These are phyloP conservation scores for Tricholaema leucomelas DNA, from an alignment of 2,113 vertebrate species.

Conservation along the genomic window DNA sequence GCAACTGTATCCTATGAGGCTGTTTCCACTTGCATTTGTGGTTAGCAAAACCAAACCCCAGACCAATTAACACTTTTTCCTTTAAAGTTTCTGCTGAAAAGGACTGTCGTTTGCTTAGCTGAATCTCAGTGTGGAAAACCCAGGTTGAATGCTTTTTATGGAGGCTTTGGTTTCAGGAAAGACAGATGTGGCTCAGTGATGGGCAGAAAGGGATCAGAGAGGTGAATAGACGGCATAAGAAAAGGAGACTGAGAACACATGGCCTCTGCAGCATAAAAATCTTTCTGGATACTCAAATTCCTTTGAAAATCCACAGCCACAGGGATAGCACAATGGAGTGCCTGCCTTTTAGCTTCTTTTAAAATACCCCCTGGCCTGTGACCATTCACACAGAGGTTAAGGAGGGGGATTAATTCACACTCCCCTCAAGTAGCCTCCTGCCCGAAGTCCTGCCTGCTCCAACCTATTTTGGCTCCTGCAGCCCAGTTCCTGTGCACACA, in stretches of 20 bases:
- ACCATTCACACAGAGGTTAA: neutral
- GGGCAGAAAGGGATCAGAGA: neutral
- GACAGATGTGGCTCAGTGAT: neutral
- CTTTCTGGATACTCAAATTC: neutral
- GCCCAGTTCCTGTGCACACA: neutral
- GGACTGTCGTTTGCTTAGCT: neutral
- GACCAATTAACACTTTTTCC: neutral
- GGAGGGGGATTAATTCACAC: neutral
- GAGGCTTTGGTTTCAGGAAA: neutral
- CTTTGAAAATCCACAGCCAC: conserved; percentile 13
- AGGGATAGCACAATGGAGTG: neutral
- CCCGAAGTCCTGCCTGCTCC: neutral
- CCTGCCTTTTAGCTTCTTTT: neutral
- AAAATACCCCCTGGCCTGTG: neutral
- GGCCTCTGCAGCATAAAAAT: neutral
- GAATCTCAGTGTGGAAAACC: neutral
- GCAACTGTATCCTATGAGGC: conserved; percentile 24
- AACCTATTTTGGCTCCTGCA: neutral
- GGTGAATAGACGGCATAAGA: neutral
- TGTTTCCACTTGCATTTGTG: conserved; percentile 56
- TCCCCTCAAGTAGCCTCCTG: neutral
- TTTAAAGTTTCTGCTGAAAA: neutral
- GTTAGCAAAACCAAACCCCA: conserved; percentile 50
- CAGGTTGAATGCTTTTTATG: neutral
- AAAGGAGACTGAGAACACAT: neutral